phyloP scores from a whole-genome alignment of 2,797 vertebrate genomes.

The Euthynnus affinis region DNA sequence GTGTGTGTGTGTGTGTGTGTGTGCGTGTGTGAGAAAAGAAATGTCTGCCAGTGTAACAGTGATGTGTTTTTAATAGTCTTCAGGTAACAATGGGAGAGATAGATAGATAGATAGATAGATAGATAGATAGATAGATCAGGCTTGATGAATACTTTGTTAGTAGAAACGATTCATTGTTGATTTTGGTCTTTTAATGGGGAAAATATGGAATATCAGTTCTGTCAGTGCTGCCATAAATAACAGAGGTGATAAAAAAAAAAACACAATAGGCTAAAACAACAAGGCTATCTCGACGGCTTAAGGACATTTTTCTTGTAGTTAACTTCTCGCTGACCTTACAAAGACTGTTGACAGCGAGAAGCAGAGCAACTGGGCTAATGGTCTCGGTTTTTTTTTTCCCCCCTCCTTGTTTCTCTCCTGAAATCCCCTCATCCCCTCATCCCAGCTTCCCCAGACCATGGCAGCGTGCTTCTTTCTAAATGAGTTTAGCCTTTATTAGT shows the following conservation, averaged over 20 bases:
- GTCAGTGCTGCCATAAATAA: not conserved
- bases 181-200: no score
- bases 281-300: not conserved
- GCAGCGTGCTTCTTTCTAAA: slow-evolving; percentile 62
- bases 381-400: slow-evolving; percentile 16
- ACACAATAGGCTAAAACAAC: not conserved
- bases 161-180: no score
- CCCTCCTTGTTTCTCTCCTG: not conserved
- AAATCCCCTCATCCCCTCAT: not conserved
- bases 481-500: slow-evolving; percentile 77
- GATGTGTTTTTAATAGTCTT: not conserved
- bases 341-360: slow-evolving; percentile 32
- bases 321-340: slow-evolving; percentile 66
- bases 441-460: slow-evolving; percentile 51
- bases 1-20: no score
- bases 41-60: no score
- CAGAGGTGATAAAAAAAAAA: not conserved
- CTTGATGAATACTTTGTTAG: no score
- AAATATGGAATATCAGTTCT: not conserved
- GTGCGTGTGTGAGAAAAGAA: no score
- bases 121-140: no score
- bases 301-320: slow-evolving; percentile 45
- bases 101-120: no score
- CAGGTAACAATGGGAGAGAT: no score
- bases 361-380: slow-evolving; percentile 59